Percentiles rank a stretch among this genome's conserved stretches.
Evolutionary conservation across 2,797 vertebrate genomes (phyloP).

Genomic region (Macropodus opercularis): DNA sequence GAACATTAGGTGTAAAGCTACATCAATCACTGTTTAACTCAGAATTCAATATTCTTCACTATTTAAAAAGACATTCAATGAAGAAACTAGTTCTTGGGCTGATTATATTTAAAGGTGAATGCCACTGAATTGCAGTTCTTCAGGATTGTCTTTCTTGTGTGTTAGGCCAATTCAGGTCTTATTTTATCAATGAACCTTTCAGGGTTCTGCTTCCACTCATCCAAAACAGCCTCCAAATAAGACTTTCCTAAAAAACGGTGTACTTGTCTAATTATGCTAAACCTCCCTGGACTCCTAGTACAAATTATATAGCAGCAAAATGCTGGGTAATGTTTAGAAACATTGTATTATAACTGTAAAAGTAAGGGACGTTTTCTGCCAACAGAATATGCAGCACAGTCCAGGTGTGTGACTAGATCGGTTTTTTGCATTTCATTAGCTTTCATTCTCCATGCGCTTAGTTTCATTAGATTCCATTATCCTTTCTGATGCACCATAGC

Average conservation of each 20-base stretch:
- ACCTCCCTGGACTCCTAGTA: not conserved
- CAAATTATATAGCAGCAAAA: constrained; percentile 2
- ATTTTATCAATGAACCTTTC: constrained; percentile 7
- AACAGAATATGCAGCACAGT: constrained; percentile 6
- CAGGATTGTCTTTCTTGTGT: constrained; percentile 12
- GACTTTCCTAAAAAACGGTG: not conserved
- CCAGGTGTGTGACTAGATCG: constrained; percentile 28
- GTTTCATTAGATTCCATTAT: constrained; percentile 23
- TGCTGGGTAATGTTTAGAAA: too few species aligned
- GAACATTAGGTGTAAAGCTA: constrained; percentile 28
- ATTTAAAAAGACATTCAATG: constrained; percentile 54
- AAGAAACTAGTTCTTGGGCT: constrained; percentile 48
- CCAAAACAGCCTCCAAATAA: not conserved
- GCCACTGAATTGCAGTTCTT: constrained; percentile 12
- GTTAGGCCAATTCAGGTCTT: constrained; percentile 17
- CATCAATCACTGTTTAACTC: constrained; percentile 55
- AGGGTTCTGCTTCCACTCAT: constrained; percentile 2
- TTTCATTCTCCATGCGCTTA: too few species aligned
- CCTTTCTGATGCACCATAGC: constrained; percentile 2
- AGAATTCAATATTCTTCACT: constrained; percentile 53
- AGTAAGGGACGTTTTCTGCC: constrained; percentile 4
- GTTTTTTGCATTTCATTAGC: constrained; percentile 20
- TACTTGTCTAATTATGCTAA: not conserved
- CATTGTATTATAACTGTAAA: too few species aligned
- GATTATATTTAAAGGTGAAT: constrained; percentile 32